A percentile compares a stretch with the other conserved stretches of the same genome.
Evolutionary conservation across 1,140 invertebrate species (phyloP).

Genomic region (Bombus ignitus): DNA sequence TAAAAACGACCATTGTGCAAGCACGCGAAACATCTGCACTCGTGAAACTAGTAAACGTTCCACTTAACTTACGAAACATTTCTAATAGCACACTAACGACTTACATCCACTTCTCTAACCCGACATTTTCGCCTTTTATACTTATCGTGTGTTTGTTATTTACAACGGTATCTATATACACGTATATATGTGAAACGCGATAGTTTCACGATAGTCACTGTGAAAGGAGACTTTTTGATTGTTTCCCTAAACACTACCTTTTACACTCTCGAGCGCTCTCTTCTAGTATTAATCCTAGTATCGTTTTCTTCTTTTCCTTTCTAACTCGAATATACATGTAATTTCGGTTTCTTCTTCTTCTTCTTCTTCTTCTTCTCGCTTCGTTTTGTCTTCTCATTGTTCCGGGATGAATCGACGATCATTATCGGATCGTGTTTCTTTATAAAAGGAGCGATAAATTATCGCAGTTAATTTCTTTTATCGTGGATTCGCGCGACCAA

Average conservation of each 20-base stretch:
- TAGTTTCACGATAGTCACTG: conserved; percentile 10
- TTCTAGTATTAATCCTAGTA: not conserved
- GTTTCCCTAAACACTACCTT: not conserved
- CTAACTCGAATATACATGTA: not conserved
- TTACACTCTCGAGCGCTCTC: not conserved
- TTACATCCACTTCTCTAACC: conserved; percentile 34
- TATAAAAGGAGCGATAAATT: not conserved
- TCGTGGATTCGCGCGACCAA: not conserved
- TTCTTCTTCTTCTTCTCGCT: too few relatives aligned
- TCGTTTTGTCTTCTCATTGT: not conserved
- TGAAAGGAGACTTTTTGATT: conserved; percentile 42
- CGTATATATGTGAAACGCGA: conserved; percentile 45
- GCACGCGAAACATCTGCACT: not conserved
- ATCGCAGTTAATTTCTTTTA: not conserved
- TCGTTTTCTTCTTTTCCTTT: not conserved
- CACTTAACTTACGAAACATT: conserved; percentile 41
- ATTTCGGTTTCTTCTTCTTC: not conserved
- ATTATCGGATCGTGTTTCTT: not conserved
- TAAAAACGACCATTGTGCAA: conserved; percentile 28
- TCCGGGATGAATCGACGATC: not conserved
- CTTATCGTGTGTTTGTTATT: conserved; percentile 40
- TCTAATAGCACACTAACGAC: conserved; percentile 40
- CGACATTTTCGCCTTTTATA: not conserved
- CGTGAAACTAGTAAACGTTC: conserved; percentile 1
- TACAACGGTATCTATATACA: conserved; percentile 46